Conservation (phyloP, 2,888 invertebrate species). For the Orchesellides sinensis region DNA sequence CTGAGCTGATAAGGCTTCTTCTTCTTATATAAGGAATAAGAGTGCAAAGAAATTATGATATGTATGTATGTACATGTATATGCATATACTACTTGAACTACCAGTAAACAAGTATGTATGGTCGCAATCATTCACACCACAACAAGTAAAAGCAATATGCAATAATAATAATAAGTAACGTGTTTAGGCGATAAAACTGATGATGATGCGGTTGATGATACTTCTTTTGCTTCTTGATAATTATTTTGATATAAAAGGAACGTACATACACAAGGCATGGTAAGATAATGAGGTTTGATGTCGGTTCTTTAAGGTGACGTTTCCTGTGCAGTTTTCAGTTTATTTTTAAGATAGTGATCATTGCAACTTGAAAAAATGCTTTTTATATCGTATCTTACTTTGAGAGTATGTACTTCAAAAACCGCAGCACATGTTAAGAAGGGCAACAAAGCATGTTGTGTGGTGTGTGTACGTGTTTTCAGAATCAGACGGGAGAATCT, state of each 20-base stretch:
- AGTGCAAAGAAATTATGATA: neutral
- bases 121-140: conserved; percentile 41
- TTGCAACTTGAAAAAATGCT: conserved; percentile 45
- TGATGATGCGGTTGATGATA: conserved; percentile 48
- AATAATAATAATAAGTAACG: conserved; percentile 27
- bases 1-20: conserved; percentile 22
- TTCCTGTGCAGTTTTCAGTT: conserved; percentile 62
- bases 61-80: neutral
- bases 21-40: neutral
- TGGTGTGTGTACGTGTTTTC: neutral
- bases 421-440: too few species aligned
- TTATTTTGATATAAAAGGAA: conserved; percentile 27
- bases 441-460: too few species aligned
- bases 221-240: conserved; percentile 43
- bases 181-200: conserved; percentile 36
- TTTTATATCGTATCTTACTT: neutral
- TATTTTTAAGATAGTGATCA: conserved; percentile 52
- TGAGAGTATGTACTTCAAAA: too few species aligned
- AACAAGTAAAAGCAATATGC: conserved; percentile 43
- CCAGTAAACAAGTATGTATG: neutral
- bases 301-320: conserved; percentile 66
- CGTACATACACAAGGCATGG: conserved; percentile 7
- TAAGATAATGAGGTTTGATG: conserved; percentile 61
- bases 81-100: neutral
- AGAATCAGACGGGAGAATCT: neutral